Percentiles rank a stretch among this genome's conserved stretches.
Evolutionary conservation across 2,113 vertebrate genomes (phyloP).

Genomic region (Camelus dromedarius): DNA sequence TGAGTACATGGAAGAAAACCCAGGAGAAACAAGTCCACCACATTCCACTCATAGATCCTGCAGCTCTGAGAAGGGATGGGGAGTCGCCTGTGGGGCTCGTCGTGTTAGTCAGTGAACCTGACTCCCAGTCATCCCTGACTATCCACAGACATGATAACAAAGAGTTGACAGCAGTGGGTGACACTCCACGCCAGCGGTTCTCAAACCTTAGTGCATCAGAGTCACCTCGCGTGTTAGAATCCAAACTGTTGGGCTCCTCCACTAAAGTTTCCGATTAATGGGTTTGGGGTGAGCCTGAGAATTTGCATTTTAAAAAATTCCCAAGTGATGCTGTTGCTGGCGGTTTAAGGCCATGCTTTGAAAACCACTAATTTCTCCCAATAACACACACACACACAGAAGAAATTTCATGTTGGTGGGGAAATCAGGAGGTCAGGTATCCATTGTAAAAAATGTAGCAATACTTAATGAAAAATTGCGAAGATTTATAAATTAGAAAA

Average conservation of each 20-base stretch:
- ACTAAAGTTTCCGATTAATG: background rate
- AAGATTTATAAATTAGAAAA: background rate
- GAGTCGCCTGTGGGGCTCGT: background rate
- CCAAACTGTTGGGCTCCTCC: background rate
- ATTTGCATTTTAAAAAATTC: background rate
- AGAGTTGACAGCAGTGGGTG: background rate
- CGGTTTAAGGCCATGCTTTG: background rate
- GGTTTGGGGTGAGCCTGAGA: background rate
- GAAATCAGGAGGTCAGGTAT: background rate
- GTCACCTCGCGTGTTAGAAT: background rate
- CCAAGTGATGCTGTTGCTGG: background rate
- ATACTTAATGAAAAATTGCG: background rate
- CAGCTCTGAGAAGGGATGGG: no score
- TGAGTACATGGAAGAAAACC: background rate
- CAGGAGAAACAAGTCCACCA: background rate
- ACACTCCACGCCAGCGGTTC: accelerated
- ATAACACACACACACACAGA: no score
- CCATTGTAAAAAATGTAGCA: background rate
- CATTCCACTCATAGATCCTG: background rate
- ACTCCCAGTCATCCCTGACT: background rate
- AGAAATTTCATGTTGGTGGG: background rate
- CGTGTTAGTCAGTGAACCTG: background rate
- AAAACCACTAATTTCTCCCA: background rate
- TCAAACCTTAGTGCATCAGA: background rate
- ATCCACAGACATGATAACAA: background rate